Conservation (phyloP, 2,113 vertebrate species). For the Datnioides undecimradiatus region DNA sequence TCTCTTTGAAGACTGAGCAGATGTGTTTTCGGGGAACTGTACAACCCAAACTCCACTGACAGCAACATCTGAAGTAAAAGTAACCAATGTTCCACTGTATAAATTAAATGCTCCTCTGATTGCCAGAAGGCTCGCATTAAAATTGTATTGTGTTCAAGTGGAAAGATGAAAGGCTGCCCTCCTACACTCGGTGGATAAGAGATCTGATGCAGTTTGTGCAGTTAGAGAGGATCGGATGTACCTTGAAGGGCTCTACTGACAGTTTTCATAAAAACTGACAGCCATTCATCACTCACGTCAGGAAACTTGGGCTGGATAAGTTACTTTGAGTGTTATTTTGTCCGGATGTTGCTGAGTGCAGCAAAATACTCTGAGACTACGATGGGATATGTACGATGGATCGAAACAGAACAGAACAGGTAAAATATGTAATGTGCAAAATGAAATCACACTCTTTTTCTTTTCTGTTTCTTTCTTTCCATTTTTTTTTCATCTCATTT, state of each 20-base stretch:
- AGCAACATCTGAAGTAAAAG: background rate
- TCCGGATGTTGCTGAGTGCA: constrained; percentile 1
- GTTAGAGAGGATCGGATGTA: constrained; percentile 30
- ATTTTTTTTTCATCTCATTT: background rate
- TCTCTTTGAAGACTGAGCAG: background rate
- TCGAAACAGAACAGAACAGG: constrained; percentile 1
- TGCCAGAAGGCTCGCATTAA: constrained; percentile 1
- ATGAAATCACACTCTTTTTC: background rate
- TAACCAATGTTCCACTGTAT: background rate
- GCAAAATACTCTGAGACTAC: background rate
- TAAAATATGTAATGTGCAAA: background rate
- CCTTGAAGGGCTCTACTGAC: background rate
- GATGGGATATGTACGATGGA: background rate
- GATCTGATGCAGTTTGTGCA: constrained; percentile 11
- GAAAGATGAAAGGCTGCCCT: background rate
- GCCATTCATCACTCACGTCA: constrained; percentile 6
- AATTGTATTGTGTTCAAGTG: constrained; percentile 2
- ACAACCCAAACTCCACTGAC: background rate
- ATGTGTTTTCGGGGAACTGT: background rate
- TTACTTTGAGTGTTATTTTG: background rate
- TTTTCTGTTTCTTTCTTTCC: background rate
- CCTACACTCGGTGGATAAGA: constrained; percentile 12
- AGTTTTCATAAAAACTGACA: constrained; percentile 24
- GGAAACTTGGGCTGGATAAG: background rate
- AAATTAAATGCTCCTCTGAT: constrained; percentile 8